These are phyloP conservation scores for Meiosimyza decipiens DNA, from an alignment of 2,888 invertebrate species.

Conservation along the genomic window DNA sequence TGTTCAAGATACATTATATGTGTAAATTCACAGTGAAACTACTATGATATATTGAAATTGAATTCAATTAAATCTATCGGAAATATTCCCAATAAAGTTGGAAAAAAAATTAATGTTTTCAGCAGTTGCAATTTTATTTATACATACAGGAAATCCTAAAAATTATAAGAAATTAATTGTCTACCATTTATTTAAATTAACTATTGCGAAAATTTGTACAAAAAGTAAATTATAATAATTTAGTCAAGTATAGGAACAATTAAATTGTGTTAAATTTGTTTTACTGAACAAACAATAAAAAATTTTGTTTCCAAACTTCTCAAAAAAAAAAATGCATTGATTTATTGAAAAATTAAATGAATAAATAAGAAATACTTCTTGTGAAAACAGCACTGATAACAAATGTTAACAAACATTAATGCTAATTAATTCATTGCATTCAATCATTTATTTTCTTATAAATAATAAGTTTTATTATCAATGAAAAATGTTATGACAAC, in stretches of 20 bases:
- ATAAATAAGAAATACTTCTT: conserved; percentile 19
- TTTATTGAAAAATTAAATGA: neutral
- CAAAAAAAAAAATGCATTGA: too few relatives aligned
- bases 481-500: conserved; percentile 16
- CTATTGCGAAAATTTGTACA: neutral
- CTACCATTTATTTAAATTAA: too few relatives aligned
- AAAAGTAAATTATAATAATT: conserved; percentile 15
- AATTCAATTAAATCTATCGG: neutral
- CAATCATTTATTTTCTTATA: conserved; percentile 21
- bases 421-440: conserved; percentile 11
- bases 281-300: too few relatives aligned
- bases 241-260: neutral
- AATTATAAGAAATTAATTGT: too few relatives aligned
- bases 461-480: conserved; percentile 18
- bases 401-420: neutral
- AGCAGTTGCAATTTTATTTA: neutral
- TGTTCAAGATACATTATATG: too few relatives aligned
- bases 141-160: too few relatives aligned
- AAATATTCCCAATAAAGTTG: neutral
- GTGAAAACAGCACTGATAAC: conserved; percentile 19
- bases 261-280: neutral
- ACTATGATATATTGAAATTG: neutral
- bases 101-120: neutral
- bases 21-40: too few relatives aligned
- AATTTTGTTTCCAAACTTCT: too few relatives aligned